Evolutionary conservation across 2,888 invertebrate species (phyloP).

Genomic region (Hydraecia micacea): DNA sequence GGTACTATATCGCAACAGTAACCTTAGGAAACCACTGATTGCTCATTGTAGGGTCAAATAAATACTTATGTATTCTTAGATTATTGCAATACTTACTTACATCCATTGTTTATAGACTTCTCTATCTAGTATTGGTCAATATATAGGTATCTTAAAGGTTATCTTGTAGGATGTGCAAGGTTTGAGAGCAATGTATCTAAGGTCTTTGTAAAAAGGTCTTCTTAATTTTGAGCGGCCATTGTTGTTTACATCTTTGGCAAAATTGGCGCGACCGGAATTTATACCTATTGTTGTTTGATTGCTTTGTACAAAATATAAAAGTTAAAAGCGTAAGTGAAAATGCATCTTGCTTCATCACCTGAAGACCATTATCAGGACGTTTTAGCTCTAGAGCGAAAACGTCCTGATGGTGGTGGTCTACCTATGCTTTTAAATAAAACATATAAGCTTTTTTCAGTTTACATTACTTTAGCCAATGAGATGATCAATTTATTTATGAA

Average conservation of each 20-base stretch:
- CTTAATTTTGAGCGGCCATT: too few species aligned
- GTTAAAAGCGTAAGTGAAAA: background rate
- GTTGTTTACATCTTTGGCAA: too few species aligned
- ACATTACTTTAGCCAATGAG: background rate
- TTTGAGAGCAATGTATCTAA: background rate
- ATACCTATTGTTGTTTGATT: background rate
- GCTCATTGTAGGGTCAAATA: slow-evolving; percentile 33
- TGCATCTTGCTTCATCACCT: background rate
- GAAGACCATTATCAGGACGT: background rate
- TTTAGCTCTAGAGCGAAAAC: background rate
- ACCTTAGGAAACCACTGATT: slow-evolving; percentile 42
- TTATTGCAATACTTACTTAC: slow-evolving; percentile 17
- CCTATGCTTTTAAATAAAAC: too few species aligned
- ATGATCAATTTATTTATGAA: background rate
- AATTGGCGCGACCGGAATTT: too few species aligned
- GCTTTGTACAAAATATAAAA: background rate
- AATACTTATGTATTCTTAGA: slow-evolving; percentile 25
- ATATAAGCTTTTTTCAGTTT: background rate
- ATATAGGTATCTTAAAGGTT: too few species aligned
- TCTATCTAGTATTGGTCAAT: background rate
- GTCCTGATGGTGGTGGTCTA: too few species aligned
- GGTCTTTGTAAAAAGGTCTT: too few species aligned
- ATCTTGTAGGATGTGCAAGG: background rate
- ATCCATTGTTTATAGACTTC: slow-evolving; percentile 4
- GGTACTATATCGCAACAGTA: slow-evolving; percentile 22